Base-by-base conservation (phyloP, 1,140 invertebrate species). In the Saccostrea cuccullata region DNA sequence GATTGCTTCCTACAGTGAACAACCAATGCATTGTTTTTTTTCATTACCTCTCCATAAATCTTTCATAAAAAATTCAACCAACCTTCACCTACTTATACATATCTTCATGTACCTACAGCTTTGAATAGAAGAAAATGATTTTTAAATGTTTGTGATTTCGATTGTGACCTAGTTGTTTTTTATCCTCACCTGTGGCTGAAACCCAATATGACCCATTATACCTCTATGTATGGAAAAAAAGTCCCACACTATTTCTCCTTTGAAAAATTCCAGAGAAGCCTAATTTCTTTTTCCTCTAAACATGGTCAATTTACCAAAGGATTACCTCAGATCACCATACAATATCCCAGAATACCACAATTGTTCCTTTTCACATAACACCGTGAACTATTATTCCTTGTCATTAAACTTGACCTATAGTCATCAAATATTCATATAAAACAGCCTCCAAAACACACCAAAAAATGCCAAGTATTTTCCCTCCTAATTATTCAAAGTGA, bases 381-480 rank as follows among this genome's bases (percentile, higher is more conserved):
- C 26, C 11, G 70, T 77, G 26, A 77, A 77, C 70, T 77, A 15
- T 3, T 30, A 30, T 30, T 36, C 30, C 26, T 11, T 36, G 58
- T 64, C 58, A 64, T 64, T 64, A 64, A 64, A 64, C 70, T 15
- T 77, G 70, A 77, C 70, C 70, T 77, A n/a, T n/a, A 77, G 26
- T 77, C 70, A 77, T 77, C 70, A 26, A 77, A 77, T 77, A 77
- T 77, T 77, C 70, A 77, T 77, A 77, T 40, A 64, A 20, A 64
- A 64, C n/a, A 64, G 58, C 58, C 58, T 9, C 47, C 13, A 64
- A 64, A 64, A n/a, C 30, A 36, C 26, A 26, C 23, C 30, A 17
- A 77, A 77, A 47, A 30, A 77, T 77, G 23, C 15, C 70, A 77
- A 77, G 26, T 36, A 77, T 77, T 77, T 77, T 17, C 58, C 58